Base-by-base conservation (phyloP, 2,888 invertebrate species). In the Apamea crenata region DNA sequence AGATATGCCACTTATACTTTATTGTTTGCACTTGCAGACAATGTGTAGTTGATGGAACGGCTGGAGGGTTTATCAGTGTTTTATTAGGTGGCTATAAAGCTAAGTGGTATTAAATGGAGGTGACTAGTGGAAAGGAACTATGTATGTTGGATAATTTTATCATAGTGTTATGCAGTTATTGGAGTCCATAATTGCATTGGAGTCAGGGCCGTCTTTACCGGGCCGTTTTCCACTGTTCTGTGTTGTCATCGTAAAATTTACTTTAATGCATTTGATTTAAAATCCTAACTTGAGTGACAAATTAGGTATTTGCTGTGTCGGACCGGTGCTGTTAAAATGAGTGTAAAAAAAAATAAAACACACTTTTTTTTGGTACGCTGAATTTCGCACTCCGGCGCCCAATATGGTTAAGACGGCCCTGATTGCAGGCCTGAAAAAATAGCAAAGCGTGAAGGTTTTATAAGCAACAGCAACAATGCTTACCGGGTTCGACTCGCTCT, bases 1-100 rank as follows among this genome's bases (percentile, higher is more conserved):
- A 84, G 88, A 88, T 88, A 85, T 80, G 86, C 82, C 81, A 89
- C 74, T 47, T 59, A 77, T 68, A 81, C 76, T 78, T 86, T 86
- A 88, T 86, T 83, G 88, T 89, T 83, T 44, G 73, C 36, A 75
- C 88, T 83, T 44, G 73, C 36, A 75, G 82, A 80, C 82, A 83
- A 74, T 77, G 69, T 77, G 75, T 70, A 78, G 61, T 65, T 59
- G 53, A 61, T 71, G 74, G 65, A 73, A 59, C 12, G 59, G 66
- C 53, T 36, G 65, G 32, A 53, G 59, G n/a, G 18, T 65, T 68
- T 76, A 73, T 80, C 70, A 40, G 7, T 78, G 50, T 71, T 86
- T 76, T 72, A 78, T 75, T 36, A 32, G n/a, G 40, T 32, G 53
- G 40, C 5, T 21, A 3, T 78, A 29, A 32, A 14, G n/a, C n/a